Percentiles rank a stretch among this genome's conserved stretches.
phyloP scores from a whole-genome alignment of 2,888 invertebrate genomes.

The Drosophila kanekoi region DNA sequence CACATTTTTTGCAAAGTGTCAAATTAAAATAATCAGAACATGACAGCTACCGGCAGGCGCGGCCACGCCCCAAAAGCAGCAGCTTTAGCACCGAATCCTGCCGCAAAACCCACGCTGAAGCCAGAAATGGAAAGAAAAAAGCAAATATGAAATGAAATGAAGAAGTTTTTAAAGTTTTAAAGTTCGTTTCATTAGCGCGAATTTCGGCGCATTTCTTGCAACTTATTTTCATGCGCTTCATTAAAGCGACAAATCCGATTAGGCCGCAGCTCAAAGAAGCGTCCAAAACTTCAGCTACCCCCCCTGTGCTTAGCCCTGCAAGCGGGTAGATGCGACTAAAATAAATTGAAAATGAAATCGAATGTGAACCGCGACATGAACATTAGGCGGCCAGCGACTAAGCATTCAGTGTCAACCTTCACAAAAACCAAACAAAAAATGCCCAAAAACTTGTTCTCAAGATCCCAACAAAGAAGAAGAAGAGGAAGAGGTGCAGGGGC shows the following conservation, averaged over 20 bases:
- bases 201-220: constrained; percentile 75
- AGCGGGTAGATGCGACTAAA: constrained; percentile 38
- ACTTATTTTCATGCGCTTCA: constrained; percentile 75
- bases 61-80: constrained; percentile 31
- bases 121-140: no score
- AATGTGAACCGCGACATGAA: constrained; percentile 79
- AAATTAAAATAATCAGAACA: constrained; percentile 82
- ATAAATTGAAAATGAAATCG: constrained; percentile 78
- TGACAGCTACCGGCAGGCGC: constrained; percentile 77
- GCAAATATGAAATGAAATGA: constrained; percentile 6
- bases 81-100: constrained; percentile 4
- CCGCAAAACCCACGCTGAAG: constrained; percentile 42
- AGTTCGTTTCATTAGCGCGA: constrained; percentile 73
- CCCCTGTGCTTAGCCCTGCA: no score
- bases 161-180: constrained; percentile 37
- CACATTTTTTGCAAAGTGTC: constrained; percentile 67
- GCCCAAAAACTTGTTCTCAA: constrained; percentile 35
- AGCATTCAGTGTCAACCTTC: constrained; percentile 74
- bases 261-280: constrained; percentile 33
- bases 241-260: constrained; percentile 81
- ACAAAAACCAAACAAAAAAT: no score
- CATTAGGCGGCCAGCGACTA: constrained; percentile 81
- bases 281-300: background rate
- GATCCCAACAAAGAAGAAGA: background rate
- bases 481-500: constrained; percentile 3